Conservation (phyloP, 1,140 invertebrate genomes). For the Aethina tumida region DNA sequence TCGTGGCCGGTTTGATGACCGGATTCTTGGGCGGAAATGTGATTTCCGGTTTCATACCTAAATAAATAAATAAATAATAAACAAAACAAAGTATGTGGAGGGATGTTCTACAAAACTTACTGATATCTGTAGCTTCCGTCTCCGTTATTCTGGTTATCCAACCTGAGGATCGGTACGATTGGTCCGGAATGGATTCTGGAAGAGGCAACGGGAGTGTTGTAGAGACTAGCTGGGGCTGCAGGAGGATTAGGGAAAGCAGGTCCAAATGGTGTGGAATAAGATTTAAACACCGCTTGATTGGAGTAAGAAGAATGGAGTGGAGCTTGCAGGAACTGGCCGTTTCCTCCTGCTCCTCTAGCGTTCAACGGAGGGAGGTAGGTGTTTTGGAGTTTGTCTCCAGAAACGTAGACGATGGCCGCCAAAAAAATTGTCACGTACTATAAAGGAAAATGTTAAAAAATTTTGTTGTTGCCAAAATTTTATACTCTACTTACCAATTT, state of each 20-base stretch:
- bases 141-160: conserved; percentile 36
- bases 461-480: too few species aligned
- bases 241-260: background rate
- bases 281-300: background rate
- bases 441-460: too few species aligned
- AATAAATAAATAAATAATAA: conserved; percentile 15
- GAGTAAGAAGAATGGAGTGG: conserved; percentile 1
- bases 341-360: conserved; percentile 12
- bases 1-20: conserved; percentile 40
- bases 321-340: conserved; percentile 8
- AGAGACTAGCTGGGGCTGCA: conserved; percentile 4
- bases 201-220: background rate
- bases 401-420: too few species aligned
- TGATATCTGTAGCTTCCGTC: conserved; percentile 15
- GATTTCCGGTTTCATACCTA: conserved; percentile 20
- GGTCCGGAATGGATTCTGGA: conserved; percentile 1
- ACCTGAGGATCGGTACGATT: conserved; percentile 36
- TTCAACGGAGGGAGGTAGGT: conserved; percentile 24
- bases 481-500: too few species aligned
- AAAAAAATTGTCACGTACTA: too few species aligned
- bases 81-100: background rate
- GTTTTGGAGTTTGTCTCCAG: conserved; percentile 21
- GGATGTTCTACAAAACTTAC: conserved; percentile 7
- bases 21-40: conserved; percentile 18
- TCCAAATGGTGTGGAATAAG: conserved; percentile 4